These are phyloP conservation scores for Rhodinocichla rosea DNA, from an alignment of 2,113 vertebrate species.

Conservation along the genomic window DNA sequence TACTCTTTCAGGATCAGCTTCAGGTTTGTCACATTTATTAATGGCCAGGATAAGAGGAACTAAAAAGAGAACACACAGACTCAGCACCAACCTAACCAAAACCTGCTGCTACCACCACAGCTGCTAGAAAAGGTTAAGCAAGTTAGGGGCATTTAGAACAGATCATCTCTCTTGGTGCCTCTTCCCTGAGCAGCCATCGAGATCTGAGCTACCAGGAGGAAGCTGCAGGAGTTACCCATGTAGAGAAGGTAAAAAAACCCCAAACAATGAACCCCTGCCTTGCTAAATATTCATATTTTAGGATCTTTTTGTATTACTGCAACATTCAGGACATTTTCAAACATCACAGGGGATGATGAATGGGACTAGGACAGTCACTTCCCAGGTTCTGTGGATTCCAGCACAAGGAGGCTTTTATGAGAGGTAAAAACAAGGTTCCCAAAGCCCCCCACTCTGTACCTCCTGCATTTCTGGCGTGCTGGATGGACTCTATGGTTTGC, in stretches of 20 bases:
- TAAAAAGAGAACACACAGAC: constrained; percentile 13
- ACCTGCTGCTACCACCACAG: background rate
- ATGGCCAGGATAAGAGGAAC: constrained; percentile 93
- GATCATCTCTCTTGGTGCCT: background rate
- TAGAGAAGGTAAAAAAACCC: background rate
- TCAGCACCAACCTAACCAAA: background rate
- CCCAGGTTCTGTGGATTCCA: background rate
- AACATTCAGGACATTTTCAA: background rate
- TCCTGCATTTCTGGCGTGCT: constrained; percentile 83
- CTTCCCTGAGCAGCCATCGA: rapidly evolving
- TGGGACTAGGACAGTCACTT: rapidly evolving
- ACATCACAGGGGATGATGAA: background rate
- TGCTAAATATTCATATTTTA: background rate
- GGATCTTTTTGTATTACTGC: background rate
- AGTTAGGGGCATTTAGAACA: background rate
- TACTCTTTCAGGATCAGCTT: constrained; percentile 84
- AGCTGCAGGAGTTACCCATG: background rate
- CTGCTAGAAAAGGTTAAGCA: background rate
- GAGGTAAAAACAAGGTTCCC: background rate
- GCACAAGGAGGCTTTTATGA: background rate
- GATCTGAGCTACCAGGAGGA: background rate
- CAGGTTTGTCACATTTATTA: constrained; percentile 93
- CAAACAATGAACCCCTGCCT: background rate
- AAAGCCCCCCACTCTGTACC: constrained; percentile 64
- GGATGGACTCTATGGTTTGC: constrained; percentile 92